Percentiles rank a stretch among this genome's conserved stretches.
These are phyloP conservation scores for Diarsia mendica DNA, from an alignment of 2,888 invertebrate species.

Conservation along the genomic window DNA sequence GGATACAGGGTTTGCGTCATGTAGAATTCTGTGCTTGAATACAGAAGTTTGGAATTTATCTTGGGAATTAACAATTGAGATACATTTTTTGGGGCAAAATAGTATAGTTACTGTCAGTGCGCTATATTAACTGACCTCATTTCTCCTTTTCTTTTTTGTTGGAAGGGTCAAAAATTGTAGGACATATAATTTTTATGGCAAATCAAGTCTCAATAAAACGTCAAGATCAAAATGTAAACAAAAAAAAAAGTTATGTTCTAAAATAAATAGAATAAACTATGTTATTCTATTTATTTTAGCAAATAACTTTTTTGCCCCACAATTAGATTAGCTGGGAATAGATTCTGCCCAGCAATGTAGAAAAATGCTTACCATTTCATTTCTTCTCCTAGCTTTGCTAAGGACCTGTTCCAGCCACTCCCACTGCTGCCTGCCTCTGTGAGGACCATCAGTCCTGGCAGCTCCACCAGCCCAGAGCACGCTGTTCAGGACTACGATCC, in stretches of 20 bases:
- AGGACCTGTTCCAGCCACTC: conserved; percentile 95
- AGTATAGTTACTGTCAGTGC: neutral
- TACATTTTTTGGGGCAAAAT: neutral
- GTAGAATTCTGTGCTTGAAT: too few relatives aligned
- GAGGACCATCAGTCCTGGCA: conserved; percentile 83
- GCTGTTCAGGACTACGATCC: conserved; percentile 96
- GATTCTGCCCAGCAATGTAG: neutral
- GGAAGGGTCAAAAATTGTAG: neutral
- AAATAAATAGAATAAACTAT: too few relatives aligned
- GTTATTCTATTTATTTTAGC: too few relatives aligned
- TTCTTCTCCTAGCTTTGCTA: conserved; percentile 93
- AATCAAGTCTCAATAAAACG: neutral
- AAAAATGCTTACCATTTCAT: conserved; percentile 92
- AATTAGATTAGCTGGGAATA: too few relatives aligned
- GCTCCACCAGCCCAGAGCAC: conserved; percentile 93
- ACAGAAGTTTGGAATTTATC: neutral
- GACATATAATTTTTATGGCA: neutral
- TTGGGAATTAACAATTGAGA: too few relatives aligned
- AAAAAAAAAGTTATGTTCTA: too few relatives aligned
- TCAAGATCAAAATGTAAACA: too few relatives aligned
- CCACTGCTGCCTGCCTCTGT: conserved; percentile 93
- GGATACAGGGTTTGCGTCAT: too few relatives aligned
- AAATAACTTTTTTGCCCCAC: too few relatives aligned
- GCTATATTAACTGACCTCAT: neutral
- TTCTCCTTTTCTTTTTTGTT: neutral